These are phyloP conservation scores for Tachina fera DNA, from an alignment of 2,888 invertebrate genomes.

Conservation along the genomic window DNA sequence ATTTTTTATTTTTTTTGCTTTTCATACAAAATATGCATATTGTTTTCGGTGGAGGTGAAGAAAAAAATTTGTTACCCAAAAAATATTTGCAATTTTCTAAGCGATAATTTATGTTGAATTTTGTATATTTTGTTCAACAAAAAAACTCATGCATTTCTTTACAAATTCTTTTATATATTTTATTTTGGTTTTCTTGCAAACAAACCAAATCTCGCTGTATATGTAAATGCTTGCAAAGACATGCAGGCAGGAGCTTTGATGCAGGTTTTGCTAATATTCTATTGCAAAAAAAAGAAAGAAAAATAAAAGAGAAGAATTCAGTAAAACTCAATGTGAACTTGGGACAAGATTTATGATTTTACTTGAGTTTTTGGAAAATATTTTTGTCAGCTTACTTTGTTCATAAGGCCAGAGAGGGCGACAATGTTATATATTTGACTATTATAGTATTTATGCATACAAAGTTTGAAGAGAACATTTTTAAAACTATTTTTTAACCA, in stretches of 20 bases:
- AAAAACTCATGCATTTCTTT: slow-evolving; percentile 32
- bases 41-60: slow-evolving; percentile 49
- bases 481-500: no score
- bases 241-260: not conserved
- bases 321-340: slow-evolving; percentile 20
- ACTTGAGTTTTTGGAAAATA: slow-evolving; percentile 9
- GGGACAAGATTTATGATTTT: slow-evolving; percentile 61
- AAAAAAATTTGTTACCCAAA: slow-evolving; percentile 23
- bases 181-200: not conserved
- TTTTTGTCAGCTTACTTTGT: not conserved
- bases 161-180: slow-evolving; percentile 13
- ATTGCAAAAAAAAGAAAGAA: not conserved
- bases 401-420: no score
- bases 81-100: slow-evolving; percentile 35
- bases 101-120: slow-evolving; percentile 61
- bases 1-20: not conserved
- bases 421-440: no score
- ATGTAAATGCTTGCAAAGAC: not conserved
- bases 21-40: slow-evolving; percentile 3
- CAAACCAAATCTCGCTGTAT: not conserved
- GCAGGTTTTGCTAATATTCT: slow-evolving; percentile 13
- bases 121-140: slow-evolving; percentile 28
- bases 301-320: not conserved
- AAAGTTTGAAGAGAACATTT: no score
- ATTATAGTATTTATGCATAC: no score